These are phyloP conservation scores for Cancer borealis DNA, from an alignment of 2,888 invertebrate species.

Conservation along the genomic window DNA sequence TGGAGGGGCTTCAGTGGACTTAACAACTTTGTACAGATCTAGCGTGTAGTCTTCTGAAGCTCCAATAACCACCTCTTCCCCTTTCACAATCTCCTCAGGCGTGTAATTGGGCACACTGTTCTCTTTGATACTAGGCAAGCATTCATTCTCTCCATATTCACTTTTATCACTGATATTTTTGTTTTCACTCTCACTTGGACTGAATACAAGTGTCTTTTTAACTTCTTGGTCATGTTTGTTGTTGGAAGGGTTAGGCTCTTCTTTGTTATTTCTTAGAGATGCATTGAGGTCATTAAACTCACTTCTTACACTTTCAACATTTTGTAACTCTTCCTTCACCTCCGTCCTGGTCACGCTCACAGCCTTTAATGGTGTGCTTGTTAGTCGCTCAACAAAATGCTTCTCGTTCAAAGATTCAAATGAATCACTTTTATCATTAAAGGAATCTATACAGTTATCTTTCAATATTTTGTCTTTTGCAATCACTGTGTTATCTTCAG, in stretches of 20 bases:
- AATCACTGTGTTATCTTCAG: background rate
- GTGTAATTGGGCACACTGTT: constrained; percentile 56
- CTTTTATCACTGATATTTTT: background rate
- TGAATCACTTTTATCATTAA: background rate
- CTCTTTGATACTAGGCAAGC: background rate
- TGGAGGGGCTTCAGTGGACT: constrained; percentile 40
- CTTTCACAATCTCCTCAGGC: constrained; percentile 67
- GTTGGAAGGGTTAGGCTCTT: background rate
- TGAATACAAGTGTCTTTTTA: constrained; percentile 44
- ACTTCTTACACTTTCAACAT: background rate
- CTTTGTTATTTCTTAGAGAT: background rate
- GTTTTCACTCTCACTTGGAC: background rate
- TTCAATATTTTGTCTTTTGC: background rate
- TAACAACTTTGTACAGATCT: constrained; percentile 67
- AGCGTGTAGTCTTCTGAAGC: constrained; percentile 71
- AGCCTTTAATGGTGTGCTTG: constrained; percentile 52
- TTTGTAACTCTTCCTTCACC: background rate
- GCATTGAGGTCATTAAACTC: background rate
- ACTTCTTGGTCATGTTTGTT: background rate
- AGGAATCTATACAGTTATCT: background rate
- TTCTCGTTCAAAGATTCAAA: background rate
- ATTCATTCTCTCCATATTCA: constrained; percentile 37
- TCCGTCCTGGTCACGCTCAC: background rate
- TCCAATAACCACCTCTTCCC: constrained; percentile 73
- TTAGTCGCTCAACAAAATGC: background rate